Percentiles rank a stretch among this genome's conserved stretches.
phyloP scores from a whole-genome alignment of 1,140 invertebrate genomes.

The Stratiolaelaps scimitus region DNA sequence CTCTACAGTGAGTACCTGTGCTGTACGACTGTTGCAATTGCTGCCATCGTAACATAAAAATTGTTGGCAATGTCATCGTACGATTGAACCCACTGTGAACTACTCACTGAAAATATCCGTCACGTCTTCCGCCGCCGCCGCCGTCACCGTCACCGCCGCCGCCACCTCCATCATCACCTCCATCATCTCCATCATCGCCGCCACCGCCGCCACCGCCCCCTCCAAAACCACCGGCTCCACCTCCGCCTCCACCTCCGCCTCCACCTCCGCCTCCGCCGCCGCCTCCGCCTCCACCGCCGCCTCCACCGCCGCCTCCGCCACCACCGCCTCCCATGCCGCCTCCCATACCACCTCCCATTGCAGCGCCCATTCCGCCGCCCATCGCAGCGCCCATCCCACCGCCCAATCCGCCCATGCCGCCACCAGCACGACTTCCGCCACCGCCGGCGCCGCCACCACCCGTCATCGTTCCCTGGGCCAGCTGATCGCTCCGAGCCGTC shows the following conservation, averaged over 20 bases:
- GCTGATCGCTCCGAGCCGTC: too few species aligned
- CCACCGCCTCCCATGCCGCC: too few species aligned
- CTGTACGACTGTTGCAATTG: too few species aligned
- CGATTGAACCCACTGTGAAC: too few species aligned
- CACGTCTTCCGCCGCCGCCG: neutral
- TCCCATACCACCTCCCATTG: neutral
- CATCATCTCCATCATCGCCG: neutral
- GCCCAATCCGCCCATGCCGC: neutral
- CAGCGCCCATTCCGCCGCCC: neutral
- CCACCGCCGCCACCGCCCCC: neutral
- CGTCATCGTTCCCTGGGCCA: too few species aligned
- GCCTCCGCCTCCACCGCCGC: neutral
- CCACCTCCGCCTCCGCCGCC: neutral
- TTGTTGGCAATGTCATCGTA: too few species aligned
- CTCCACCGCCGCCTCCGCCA: neutral
- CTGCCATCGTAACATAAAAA: too few species aligned
- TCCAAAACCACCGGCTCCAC: neutral
- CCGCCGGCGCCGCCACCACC: neutral
- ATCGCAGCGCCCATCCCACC: neutral
- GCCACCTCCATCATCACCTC: neutral
- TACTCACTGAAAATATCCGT: constrained; percentile 25
- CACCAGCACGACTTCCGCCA: neutral
- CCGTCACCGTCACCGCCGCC: neutral
- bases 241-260: neutral
- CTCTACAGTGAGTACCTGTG: too few species aligned